Base-by-base conservation (phyloP, 2,113 vertebrate species). In the Mesoclemmys tuberculata region DNA sequence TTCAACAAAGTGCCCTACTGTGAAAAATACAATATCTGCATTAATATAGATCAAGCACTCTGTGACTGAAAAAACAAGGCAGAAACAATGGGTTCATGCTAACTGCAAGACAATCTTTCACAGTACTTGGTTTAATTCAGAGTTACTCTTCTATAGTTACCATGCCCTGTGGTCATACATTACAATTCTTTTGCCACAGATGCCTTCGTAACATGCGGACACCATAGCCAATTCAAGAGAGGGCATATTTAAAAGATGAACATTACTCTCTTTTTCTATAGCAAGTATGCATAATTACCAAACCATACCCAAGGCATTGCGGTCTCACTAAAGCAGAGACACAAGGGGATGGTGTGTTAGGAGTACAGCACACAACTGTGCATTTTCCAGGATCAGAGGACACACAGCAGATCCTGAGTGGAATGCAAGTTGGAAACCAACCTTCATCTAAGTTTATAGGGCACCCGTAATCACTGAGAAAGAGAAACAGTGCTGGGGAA, bases 1-100 rank as follows among this genome's bases (percentile, higher is more conserved):
- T 92, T 88, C 85, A 93, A 97, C 95, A 96, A 93, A 94, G 94
- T 93, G 93, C 95, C 95, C 95, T 52, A 93, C 94, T 97, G 95
- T 96, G 97, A 94, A 92, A 93, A 84, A 91, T 93, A 97, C 96
- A 96, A 95, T 93, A 71, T 93, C 88, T 77, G 95, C 82, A 85
- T 95, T 97, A 75, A 96, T 96, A 93, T 90, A 89, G 95, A 93
- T 84, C 0, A 1, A 89, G 83, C 95, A 93, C 97, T 85, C 94
- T 90, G 29, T 90, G 84, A 95, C 91, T 93, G 90, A 71, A 91
- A 93, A 96, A 97, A 94, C 97, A 96, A 94, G 94, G 75, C 44
- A 94, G 92, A 88, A 95, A 95, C 10, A 6, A 3, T 64, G 78
- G 80, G 41, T 89, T 88, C 89, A 29, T 44, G 74, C 31, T 82